phyloP scores from a whole-genome alignment of 2,797 vertebrate genomes.

The Cossypha niveicapilla region DNA sequence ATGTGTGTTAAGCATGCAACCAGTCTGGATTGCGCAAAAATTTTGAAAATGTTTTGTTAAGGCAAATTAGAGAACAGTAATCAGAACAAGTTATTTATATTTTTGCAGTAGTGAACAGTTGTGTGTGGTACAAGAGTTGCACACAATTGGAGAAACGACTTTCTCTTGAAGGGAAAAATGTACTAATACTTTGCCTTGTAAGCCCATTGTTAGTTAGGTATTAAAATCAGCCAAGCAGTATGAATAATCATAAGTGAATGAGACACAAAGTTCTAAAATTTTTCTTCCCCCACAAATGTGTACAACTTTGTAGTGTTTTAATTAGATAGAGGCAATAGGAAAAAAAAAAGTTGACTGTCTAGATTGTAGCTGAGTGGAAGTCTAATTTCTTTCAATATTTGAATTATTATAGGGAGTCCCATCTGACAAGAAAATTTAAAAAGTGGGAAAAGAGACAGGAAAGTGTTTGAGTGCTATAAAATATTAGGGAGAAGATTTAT shows the following conservation, averaged over 20 bases:
- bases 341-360: background rate
- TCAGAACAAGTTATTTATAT: background rate
- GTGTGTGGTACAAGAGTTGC: background rate
- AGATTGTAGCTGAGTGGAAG: background rate
- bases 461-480: background rate
- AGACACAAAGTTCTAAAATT: background rate
- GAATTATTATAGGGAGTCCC: background rate
- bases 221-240: background rate
- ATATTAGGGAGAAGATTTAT: conserved; percentile 8
- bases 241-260: background rate
- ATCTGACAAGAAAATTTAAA: conserved; percentile 8
- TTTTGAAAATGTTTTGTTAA: background rate
- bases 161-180: background rate
- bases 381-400: background rate
- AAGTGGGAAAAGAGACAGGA: background rate
- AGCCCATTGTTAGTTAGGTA: background rate
- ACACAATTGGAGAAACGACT: background rate
- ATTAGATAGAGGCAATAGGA: background rate
- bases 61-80: background rate
- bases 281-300: background rate
- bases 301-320: background rate
- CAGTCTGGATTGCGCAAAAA: background rate
- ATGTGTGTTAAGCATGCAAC: background rate
- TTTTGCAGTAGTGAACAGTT: background rate
- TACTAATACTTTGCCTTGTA: background rate